A percentile compares a stretch with the other conserved stretches of the same genome.
These are phyloP conservation scores for Diloba caeruleocephala DNA, from an alignment of 2,888 invertebrate species.

Conservation along the genomic window DNA sequence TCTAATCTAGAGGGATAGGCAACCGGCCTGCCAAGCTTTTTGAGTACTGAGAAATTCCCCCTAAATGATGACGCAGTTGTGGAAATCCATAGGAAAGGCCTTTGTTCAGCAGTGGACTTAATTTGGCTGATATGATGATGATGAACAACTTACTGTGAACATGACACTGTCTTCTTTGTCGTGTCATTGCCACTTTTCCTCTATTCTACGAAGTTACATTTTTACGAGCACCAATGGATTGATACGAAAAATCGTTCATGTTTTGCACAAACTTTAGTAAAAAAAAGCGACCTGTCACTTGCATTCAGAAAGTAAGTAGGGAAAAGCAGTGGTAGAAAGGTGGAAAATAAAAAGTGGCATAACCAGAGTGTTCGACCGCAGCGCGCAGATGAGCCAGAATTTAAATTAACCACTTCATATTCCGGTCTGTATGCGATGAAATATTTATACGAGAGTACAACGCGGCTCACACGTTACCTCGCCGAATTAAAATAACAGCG, in stretches of 20 bases:
- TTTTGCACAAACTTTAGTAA: slow-evolving; percentile 58
- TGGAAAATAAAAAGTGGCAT: slow-evolving; percentile 62
- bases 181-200: slow-evolving; percentile 38
- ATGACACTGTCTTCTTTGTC: slow-evolving; percentile 18
- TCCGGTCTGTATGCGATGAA: slow-evolving; percentile 71
- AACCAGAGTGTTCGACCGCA: slow-evolving; percentile 62
- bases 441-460: slow-evolving; percentile 74
- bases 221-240: slow-evolving; percentile 49
- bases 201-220: slow-evolving; percentile 41
- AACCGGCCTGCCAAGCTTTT: too few relatives aligned
- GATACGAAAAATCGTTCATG: slow-evolving; percentile 57
- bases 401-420: slow-evolving; percentile 85
- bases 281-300: slow-evolving; percentile 62
- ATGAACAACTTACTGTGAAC: slow-evolving; percentile 16
- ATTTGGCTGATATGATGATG: too few relatives aligned
- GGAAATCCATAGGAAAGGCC: too few relatives aligned
- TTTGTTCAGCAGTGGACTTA: too few relatives aligned
- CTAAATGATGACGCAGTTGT: too few relatives aligned
- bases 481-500: slow-evolving; percentile 63
- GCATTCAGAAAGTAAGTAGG: slow-evolving; percentile 59
- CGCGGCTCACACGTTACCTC: slow-evolving; percentile 59
- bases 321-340: slow-evolving; percentile 48
- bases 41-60: too few relatives aligned
- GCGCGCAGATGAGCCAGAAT: slow-evolving; percentile 72
- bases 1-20: too few relatives aligned